phyloP scores from a whole-genome alignment of 2,113 vertebrate species.

The Lasiurus borealis region DNA sequence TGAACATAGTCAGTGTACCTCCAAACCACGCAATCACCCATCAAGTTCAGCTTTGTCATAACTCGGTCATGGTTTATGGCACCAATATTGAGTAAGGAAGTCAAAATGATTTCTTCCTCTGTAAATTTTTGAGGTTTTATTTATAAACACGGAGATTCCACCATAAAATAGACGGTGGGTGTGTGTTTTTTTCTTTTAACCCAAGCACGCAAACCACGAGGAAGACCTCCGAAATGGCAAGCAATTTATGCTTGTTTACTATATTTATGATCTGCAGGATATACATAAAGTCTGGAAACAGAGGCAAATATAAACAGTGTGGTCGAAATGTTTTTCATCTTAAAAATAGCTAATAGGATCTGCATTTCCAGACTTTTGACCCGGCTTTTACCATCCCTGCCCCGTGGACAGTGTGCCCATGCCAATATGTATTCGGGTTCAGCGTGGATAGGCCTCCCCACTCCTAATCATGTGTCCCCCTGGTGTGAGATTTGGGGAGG shows the following conservation, averaged over 20 bases:
- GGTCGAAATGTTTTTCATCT: conserved; percentile 52
- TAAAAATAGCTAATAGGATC: conserved; percentile 62
- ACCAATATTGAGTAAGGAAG: conserved; percentile 67
- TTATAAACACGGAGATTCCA: conserved; percentile 75
- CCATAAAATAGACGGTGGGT: conserved; percentile 61
- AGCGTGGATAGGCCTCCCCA: conserved; percentile 1
- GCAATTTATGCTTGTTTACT: conserved; percentile 68
- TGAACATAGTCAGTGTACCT: neutral
- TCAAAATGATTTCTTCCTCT: conserved; percentile 76
- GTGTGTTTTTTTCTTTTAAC: neutral
- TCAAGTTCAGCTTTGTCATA: conserved; percentile 42
- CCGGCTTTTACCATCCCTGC: conserved; percentile 41
- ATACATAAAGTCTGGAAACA: conserved; percentile 60
- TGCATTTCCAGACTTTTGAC: conserved; percentile 30
- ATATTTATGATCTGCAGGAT: conserved; percentile 50
- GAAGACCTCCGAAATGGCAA: conserved; percentile 57
- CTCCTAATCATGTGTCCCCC: neutral
- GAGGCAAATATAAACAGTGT: conserved; percentile 63
- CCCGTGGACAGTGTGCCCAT: neutral
- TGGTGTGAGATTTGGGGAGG: neutral
- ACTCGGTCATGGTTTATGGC: conserved; percentile 67
- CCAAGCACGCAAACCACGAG: conserved; percentile 59
- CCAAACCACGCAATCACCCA: conserved; percentile 58
- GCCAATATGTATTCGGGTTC: neutral
- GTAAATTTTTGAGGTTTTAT: conserved; percentile 71